Conservation (phyloP, 2,888 invertebrate species). For the Clanis bilineata region DNA sequence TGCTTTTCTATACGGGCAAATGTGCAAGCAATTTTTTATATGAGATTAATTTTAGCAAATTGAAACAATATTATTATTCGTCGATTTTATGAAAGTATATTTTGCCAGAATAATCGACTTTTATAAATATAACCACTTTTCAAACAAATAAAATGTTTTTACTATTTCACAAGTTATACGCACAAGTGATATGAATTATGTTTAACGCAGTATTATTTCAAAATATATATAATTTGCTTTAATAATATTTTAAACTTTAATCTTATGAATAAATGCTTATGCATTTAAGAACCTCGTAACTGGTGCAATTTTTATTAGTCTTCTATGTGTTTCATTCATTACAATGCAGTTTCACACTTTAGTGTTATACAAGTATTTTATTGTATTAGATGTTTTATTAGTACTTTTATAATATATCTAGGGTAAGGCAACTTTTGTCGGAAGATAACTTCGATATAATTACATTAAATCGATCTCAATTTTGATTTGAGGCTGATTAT, state of each 20-base stretch:
- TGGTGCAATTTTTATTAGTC: conserved; percentile 20
- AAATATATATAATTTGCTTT: not conserved
- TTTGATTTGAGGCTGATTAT: not conserved
- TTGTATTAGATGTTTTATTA: not conserved
- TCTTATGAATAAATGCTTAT: too few relatives aligned
- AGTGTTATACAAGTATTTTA: not conserved
- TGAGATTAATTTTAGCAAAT: too few relatives aligned
- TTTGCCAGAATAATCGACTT: not conserved
- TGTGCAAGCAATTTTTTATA: not conserved
- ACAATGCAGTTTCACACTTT: not conserved
- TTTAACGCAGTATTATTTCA: not conserved
- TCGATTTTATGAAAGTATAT: not conserved
- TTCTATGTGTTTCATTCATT: conserved; percentile 12
- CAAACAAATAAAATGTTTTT: not conserved
- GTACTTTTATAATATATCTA: not conserved
- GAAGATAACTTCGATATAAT: not conserved
- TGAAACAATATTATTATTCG: not conserved
- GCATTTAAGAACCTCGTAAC: conserved; percentile 7
- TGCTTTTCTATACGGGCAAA: not conserved
- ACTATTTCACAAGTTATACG: not conserved
- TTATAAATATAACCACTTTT: not conserved
- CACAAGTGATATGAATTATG: not conserved
- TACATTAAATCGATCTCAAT: not conserved
- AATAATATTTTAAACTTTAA: not conserved
- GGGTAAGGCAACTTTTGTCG: not conserved